phyloP scores from a whole-genome alignment of 2,888 invertebrate species.

The Cephus runcator region DNA sequence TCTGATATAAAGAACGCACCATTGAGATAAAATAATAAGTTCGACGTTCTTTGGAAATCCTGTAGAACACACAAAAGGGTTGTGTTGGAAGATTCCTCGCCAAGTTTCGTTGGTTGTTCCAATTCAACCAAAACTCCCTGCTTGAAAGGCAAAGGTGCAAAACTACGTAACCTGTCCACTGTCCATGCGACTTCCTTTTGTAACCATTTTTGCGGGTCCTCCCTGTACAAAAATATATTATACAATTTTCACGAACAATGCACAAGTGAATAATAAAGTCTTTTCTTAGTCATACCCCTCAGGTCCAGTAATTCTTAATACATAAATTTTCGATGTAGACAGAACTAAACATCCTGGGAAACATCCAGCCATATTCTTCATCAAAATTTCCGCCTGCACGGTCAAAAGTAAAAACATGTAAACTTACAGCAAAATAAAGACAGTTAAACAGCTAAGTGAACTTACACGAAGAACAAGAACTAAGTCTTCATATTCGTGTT shows the following conservation, averaged over 20 bases:
- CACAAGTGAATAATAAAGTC: not conserved
- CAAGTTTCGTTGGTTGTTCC: conserved; percentile 59
- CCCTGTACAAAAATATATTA: conserved; percentile 48
- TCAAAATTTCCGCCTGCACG: conserved; percentile 61
- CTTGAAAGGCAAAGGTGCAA: conserved; percentile 70
- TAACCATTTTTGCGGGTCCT: conserved; percentile 69
- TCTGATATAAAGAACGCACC: conserved; percentile 52
- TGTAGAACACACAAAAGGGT: conserved; percentile 65
- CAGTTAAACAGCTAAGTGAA: not conserved
- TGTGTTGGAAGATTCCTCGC: conserved; percentile 48
- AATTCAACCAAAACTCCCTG: conserved; percentile 68
- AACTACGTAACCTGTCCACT: conserved; percentile 64
- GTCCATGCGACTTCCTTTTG: conserved; percentile 66
- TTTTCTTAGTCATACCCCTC: conserved; percentile 56
- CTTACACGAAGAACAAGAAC: conserved; percentile 65
- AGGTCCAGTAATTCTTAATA: conserved; percentile 66
- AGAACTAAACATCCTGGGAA: conserved; percentile 67
- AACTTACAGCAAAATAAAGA: not conserved
- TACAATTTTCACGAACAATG: not conserved
- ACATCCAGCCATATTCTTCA: conserved; percentile 56
- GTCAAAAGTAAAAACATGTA: not conserved
- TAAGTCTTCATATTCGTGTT: conserved; percentile 69
- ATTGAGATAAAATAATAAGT: conserved; percentile 66
- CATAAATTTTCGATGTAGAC: conserved; percentile 68
- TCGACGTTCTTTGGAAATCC: conserved; percentile 68